Conservation (phyloP, 2,888 invertebrate species). For the Acanthosepion lycidas region DNA sequence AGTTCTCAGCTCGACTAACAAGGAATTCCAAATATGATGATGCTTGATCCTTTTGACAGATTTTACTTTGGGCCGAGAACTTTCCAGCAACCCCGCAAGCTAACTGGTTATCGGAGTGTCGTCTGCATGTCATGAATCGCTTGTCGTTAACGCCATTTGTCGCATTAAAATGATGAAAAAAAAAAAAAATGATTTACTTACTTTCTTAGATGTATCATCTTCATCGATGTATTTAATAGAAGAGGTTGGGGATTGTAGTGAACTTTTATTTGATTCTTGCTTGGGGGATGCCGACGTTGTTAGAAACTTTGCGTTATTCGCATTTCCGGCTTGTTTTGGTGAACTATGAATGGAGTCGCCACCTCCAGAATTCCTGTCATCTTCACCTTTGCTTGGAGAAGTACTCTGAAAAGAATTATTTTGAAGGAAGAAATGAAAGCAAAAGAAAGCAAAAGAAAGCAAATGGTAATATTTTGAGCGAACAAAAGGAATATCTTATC, state of each 20-base stretch:
- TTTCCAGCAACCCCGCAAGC: no score
- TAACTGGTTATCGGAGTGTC: no score
- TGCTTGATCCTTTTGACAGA: no score
- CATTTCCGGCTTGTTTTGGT: slow-evolving; percentile 11
- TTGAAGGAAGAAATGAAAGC: no score
- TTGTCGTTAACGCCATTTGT: no score
- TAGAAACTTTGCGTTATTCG: not conserved
- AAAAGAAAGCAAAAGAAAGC: no score
- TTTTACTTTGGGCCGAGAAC: no score
- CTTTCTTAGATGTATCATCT: slow-evolving; percentile 44
- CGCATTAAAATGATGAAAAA: not conserved
- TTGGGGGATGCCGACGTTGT: not conserved
- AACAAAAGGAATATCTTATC: no score
- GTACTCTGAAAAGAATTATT: slow-evolving; percentile 1
- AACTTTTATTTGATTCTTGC: not conserved
- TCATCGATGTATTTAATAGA: slow-evolving; percentile 44
- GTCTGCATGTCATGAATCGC: no score
- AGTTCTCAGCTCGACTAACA: no score
- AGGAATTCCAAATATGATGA: no score
- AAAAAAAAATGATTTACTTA: not conserved
- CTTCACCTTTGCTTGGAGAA: slow-evolving; percentile 42
- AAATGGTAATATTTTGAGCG: no score
- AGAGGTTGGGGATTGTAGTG: slow-evolving; percentile 42
- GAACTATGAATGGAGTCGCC: slow-evolving; percentile 36
- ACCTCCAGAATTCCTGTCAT: slow-evolving; percentile 41